Conservation (phyloP, 2,113 vertebrate species). For the Alaudala cheleensis region DNA sequence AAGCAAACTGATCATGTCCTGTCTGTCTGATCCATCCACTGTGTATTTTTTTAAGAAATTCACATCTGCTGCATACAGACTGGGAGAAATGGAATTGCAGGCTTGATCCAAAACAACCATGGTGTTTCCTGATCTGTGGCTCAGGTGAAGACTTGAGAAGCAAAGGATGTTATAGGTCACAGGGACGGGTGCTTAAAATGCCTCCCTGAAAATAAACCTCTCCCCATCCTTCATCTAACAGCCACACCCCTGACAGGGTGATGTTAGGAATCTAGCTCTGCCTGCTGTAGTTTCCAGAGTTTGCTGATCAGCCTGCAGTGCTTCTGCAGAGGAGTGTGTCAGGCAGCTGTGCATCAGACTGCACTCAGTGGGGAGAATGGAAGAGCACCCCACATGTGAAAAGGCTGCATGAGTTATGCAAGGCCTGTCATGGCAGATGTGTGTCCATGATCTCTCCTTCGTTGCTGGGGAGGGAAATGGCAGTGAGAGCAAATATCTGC, state of each 20-base stretch:
- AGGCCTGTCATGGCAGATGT: background rate
- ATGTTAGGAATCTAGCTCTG: background rate
- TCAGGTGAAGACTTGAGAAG: background rate
- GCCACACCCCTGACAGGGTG: background rate
- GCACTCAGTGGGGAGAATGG: rapidly evolving
- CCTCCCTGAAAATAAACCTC: background rate
- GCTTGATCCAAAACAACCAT: rapidly evolving
- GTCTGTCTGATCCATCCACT: background rate
- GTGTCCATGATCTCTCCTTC: background rate
- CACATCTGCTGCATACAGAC: background rate
- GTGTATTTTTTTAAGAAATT: background rate
- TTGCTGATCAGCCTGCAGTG: background rate
- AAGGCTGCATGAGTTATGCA: background rate
- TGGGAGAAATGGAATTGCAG: background rate
- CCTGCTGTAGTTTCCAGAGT: background rate
- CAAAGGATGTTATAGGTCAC: background rate
- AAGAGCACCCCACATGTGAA: background rate
- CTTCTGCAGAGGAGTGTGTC: background rate
- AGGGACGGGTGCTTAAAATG: background rate
- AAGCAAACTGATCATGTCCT: background rate
- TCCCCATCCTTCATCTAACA: background rate
- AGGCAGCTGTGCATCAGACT: background rate
- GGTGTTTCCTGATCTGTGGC: background rate
- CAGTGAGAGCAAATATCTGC: background rate
- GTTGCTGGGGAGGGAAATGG: background rate